Percentiles rank a stretch among this genome's conserved stretches.
Evolutionary conservation across 2,888 invertebrate species (phyloP).

Genomic region (Tubulanus polymorphus): DNA sequence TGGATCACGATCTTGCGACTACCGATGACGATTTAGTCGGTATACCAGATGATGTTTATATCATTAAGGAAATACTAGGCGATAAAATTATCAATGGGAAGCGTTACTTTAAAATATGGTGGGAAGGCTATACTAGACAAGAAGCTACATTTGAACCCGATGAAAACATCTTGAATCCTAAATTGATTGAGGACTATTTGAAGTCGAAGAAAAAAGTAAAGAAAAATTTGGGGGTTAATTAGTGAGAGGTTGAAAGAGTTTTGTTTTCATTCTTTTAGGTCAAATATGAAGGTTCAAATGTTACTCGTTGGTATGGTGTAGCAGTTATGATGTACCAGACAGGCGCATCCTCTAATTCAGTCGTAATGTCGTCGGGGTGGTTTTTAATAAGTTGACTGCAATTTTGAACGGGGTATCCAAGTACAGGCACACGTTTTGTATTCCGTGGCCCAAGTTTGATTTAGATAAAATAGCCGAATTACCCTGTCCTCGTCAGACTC

Average conservation of each 20-base stretch:
- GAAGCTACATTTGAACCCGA: neutral
- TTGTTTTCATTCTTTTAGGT: neutral
- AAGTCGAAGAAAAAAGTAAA: too few relatives aligned
- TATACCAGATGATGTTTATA: neutral
- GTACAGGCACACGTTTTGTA: neutral
- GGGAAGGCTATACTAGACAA: neutral
- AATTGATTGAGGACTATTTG: too few relatives aligned
- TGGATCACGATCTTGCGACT: too few relatives aligned
- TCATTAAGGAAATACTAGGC: neutral
- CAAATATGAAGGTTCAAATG: neutral
- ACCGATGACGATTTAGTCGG: too few relatives aligned
- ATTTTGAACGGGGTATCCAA: neutral
- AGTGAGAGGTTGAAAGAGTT: neutral
- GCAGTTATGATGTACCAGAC: neutral
- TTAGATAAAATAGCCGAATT: too few relatives aligned
- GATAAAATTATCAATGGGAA: neutral
- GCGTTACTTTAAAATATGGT: neutral
- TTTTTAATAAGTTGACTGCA: neutral
- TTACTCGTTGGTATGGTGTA: too few relatives aligned
- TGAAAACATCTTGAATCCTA: neutral
- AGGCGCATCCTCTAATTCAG: too few relatives aligned
- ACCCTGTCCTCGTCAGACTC: too few relatives aligned
- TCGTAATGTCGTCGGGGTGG: neutral
- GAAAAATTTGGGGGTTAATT: too few relatives aligned
- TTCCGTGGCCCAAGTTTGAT: neutral